Evolutionary conservation across 2,797 vertebrate species (phyloP).

Genomic region (Hypotaenidia okinawae): DNA sequence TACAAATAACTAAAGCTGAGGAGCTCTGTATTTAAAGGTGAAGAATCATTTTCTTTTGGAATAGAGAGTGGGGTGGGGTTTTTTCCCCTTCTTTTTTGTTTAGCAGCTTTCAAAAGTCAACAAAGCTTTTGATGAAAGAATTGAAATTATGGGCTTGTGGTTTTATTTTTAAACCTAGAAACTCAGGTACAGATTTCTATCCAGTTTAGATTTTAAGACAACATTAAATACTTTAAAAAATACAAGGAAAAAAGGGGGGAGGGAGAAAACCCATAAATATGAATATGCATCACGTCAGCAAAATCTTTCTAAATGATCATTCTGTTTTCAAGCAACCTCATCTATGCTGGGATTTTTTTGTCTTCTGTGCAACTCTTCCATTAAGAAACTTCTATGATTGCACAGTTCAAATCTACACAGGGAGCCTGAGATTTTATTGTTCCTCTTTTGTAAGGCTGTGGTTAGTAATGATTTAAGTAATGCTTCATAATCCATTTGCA

Average conservation of each 20-base stretch:
- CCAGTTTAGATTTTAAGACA: not conserved
- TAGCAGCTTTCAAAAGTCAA: not conserved
- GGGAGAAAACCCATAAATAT: not conserved
- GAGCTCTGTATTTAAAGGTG: constrained; percentile 13
- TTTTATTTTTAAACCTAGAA: constrained; percentile 2
- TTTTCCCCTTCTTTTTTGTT: not conserved
- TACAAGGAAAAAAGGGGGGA: not conserved
- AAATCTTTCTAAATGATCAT: not conserved
- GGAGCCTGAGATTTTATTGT: constrained; percentile 22
- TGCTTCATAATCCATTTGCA: constrained; percentile 8
- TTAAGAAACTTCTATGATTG: constrained; percentile 3
- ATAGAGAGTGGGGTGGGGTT: not conserved
- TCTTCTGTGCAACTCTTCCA: not conserved
- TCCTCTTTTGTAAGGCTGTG: constrained; percentile 3
- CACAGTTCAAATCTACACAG: not conserved
- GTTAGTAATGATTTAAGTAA: constrained; percentile 14
- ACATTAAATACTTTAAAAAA: not conserved
- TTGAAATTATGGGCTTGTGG: not conserved
- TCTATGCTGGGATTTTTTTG: not conserved
- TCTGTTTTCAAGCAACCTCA: not conserved
- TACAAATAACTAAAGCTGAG: constrained; percentile 36
- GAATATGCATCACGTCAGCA: not conserved
- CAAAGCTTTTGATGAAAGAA: not conserved
- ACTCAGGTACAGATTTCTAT: not conserved
- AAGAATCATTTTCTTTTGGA: not conserved